Base-by-base conservation (phyloP, 1,140 invertebrate genomes). In the Lucilia cuprina region DNA sequence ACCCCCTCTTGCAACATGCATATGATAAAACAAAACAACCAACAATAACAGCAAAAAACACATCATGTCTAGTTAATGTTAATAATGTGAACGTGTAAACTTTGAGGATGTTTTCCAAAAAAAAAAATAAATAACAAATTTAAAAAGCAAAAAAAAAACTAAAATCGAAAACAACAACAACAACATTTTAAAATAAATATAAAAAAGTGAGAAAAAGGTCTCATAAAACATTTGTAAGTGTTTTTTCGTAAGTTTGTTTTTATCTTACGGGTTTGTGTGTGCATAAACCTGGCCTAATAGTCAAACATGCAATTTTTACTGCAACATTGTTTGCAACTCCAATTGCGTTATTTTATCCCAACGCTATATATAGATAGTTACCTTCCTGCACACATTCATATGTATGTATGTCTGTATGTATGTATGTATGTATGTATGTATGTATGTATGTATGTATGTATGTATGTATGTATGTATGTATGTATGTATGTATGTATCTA, bases 21-120 rank as follows among this genome's bases (percentile, higher is more conserved):
- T 30, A 30, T 30, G 25, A 30, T 30, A 30, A 9, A n/a, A 78
- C n/a, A 35, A 78, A 78, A 30, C 25, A 34, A 75, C 10, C 74
- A 78, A n/a, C 25, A 30, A 30, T 30, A 30, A 30, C 25, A 30
- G 25, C 25, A 30, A 75, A 0, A 78, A 47, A 80, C 77, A 19
- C 77, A 50, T 80, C 77, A 80, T 80, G 41, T 25, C 77, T 49
- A 49, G 77, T 50, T 80, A 80, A 80, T 80, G 77, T 49, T 80
- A 80, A 80, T 80, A 80, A 80, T 80, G 41, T 25, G n/a, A 80
- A 80, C 77, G 41, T 80, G 77, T 80, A 80, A 49, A 70, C n/a
- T 21, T 49, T 47, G 77, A 80, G 77, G 77, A 80, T 80, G 65
- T 70, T 70, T n/a, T 21, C n/a, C 55, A 60, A 17, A 60, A 60